A percentile compares a stretch with the other conserved stretches of the same genome.
phyloP scores from a whole-genome alignment of 64 coral and sea anemone species.

The Montipora efflorescens region DNA sequence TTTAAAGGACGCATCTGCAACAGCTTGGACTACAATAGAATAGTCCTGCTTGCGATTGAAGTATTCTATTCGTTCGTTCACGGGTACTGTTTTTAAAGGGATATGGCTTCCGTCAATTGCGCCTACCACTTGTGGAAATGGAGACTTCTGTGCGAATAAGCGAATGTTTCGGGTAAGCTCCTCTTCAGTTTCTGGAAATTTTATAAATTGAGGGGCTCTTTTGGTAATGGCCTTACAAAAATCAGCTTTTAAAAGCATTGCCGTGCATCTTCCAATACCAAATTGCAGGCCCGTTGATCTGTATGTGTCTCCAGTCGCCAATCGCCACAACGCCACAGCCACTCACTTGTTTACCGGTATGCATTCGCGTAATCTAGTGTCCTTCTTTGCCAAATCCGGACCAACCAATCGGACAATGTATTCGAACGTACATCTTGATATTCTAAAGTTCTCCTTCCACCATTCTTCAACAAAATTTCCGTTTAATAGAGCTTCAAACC shows the following conservation, averaged over 20 bases:
- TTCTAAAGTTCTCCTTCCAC: no score
- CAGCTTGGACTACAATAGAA: constrained; percentile 30
- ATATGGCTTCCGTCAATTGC: constrained; percentile 59
- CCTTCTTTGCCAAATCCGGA: no score
- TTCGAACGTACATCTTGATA: no score
- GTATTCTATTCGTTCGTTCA: no score
- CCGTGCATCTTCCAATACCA: not conserved
- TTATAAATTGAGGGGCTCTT: constrained; percentile 34
- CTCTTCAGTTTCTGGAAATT: constrained; percentile 34
- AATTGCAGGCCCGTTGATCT: no score
- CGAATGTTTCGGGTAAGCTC: constrained; percentile 2
- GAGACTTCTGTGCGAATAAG: constrained; percentile 13
- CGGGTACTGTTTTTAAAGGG: not conserved
- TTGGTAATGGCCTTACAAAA: not conserved
- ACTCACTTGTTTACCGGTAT: no score
- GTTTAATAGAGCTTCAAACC: no score
- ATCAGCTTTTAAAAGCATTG: constrained; percentile 25
- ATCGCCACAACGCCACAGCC: no score
- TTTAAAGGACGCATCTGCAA: not conserved
- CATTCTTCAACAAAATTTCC: no score
- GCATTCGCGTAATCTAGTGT: no score
- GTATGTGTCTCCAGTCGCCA: no score
- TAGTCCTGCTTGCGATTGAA: not conserved
- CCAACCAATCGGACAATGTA: no score
- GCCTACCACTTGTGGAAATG: not conserved